A percentile compares a stretch with the other conserved stretches of the same genome.
These are phyloP conservation scores for Pseudonaja textilis DNA, from an alignment of 2,113 vertebrate genomes.

Conservation along the genomic window DNA sequence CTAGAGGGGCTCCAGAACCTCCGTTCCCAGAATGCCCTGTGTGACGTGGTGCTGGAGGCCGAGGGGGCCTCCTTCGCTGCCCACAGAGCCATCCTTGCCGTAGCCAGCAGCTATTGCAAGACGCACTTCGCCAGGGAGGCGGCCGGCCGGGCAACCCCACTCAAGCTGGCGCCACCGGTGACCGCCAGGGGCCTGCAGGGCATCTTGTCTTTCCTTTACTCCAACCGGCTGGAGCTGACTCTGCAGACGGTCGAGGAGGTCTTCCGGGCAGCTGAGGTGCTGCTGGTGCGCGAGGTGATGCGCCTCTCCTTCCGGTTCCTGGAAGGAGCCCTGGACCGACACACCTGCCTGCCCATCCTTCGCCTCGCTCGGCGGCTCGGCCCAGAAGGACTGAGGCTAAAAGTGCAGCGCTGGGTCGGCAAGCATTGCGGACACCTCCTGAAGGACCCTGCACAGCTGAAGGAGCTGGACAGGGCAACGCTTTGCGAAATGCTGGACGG, in stretches of 20 bases:
- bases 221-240: conserved; percentile 53
- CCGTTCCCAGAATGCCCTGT: neutral
- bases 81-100: conserved; percentile 53
- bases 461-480: conserved; percentile 40
- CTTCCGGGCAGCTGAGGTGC: conserved; percentile 52
- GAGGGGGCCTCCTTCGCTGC: conserved; percentile 56
- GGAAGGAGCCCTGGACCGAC: conserved; percentile 35
- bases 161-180: conserved; percentile 36
- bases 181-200: conserved; percentile 52
- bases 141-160: rapidly evolving
- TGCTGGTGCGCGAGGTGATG: conserved; percentile 62
- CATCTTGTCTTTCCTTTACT: conserved; percentile 63
- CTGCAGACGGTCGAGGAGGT: conserved; percentile 59
- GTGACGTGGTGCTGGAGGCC: conserved; percentile 45
- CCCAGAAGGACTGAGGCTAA: conserved; percentile 38
- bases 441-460: conserved; percentile 30
- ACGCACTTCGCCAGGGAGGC: conserved; percentile 36
- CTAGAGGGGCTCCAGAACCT: conserved; percentile 49
- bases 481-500: conserved; percentile 54
- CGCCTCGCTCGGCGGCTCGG: conserved; percentile 37
- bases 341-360: conserved; percentile 54
- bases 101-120: conserved; percentile 60
- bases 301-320: conserved; percentile 59
- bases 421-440: conserved; percentile 41
- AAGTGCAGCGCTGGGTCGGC: conserved; percentile 18